Base-by-base conservation (phyloP, 2,888 invertebrate genomes). In the Malthinus flaveolus region DNA sequence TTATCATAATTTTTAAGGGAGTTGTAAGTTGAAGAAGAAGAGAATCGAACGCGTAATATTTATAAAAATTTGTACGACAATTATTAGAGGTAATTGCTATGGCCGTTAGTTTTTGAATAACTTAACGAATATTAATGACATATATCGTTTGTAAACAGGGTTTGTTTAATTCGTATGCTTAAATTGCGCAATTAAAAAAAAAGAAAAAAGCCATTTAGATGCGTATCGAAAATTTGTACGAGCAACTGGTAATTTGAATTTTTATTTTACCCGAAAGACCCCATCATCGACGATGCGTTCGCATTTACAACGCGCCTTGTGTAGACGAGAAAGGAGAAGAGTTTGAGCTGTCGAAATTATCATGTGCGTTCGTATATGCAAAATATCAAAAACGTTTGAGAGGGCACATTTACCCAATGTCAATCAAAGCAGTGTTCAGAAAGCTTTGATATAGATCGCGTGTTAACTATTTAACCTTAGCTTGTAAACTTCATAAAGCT, bases 371-470 rank as follows among this genome's bases (percentile, higher is more conserved):
- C 57, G 66, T 70, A 61, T 72, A 71, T 72, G 71, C 71, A 71
- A 71, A 74, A 71, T 68, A 73, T 73, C 71, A 71, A 72, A 23
- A 73, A 71, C 68, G 72, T 73, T 74, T 71, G 69, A 68, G 68
- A 66, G 70, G 69, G 73, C 73, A 71, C 74, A 73, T 75, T 75
- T 74, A 72, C 73, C 72, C 70, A 69, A 69, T 75, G 76, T 75
- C 76, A 76, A 75, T 76, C 76, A 76, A 74, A 72, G 68, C 70
- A 65, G 69, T 70, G 71, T 73, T 74, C 70, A 70, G 69, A 71
- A 72, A 70, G 68, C 69, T 68, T 42, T 71, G 74, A 76, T 75
- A 72, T 64, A 60, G 68, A 75, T 75, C 75, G 76, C 76, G 75
- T 76, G 76, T 71, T 71, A 68, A 64, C 68, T 68, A 64, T 71